These are phyloP conservation scores for Patella ulyssiponensis DNA, from an alignment of 2,888 invertebrate genomes.

Conservation along the genomic window DNA sequence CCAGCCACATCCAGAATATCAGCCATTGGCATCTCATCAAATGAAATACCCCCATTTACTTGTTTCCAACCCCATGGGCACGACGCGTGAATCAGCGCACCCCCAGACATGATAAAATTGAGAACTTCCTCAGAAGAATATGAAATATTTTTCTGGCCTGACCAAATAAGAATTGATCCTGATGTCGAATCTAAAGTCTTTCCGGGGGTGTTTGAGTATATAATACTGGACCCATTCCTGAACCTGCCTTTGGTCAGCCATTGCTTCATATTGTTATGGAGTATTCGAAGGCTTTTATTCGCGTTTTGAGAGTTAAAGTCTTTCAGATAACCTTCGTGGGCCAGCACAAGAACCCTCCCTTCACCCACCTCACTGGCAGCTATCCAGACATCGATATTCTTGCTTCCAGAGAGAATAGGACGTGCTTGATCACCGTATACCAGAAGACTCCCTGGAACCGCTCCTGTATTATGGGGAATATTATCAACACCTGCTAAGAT, in stretches of 20 bases:
- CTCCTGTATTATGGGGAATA: constrained; percentile 1
- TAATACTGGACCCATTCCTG: not conserved
- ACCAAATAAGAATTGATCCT: constrained; percentile 1
- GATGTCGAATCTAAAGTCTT: not conserved
- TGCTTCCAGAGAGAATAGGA: not conserved
- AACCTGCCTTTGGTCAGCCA: not conserved
- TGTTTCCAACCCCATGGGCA: not conserved
- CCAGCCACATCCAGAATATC: not conserved
- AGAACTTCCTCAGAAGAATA: not conserved
- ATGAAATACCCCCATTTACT: not conserved
- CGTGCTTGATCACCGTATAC: not conserved
- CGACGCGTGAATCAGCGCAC: not conserved
- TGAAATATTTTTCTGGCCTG: not conserved
- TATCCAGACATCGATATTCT: not conserved
- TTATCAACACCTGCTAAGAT: not conserved
- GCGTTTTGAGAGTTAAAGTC: not conserved
- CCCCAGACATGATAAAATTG: not conserved
- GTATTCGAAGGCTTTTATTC: not conserved
- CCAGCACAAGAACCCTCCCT: not conserved
- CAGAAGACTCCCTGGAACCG: not conserved
- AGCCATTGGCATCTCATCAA: not conserved
- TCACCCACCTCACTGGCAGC: not conserved
- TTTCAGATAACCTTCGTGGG: not conserved
- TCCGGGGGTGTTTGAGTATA: not conserved
- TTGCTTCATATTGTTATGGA: not conserved